Evolutionary conservation across 2,113 vertebrate species (phyloP).

Genomic region (Austrofundulus limnaeus): DNA sequence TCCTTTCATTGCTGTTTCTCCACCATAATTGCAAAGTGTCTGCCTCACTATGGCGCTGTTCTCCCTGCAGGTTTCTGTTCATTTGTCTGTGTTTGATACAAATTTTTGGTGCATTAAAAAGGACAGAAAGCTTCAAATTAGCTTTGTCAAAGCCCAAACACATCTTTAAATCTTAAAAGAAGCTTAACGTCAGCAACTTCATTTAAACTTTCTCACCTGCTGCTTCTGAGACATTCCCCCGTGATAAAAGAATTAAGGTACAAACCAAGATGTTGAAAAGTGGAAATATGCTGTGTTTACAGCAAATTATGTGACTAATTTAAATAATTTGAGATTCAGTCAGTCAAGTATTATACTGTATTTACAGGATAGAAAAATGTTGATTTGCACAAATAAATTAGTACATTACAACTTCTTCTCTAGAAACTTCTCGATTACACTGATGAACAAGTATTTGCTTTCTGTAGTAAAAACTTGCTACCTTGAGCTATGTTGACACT

Average conservation of each 20-base stretch:
- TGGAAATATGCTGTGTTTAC: conserved; percentile 49
- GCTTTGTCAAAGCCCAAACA: conserved; percentile 41
- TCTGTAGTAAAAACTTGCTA: conserved; percentile 17
- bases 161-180: conserved; percentile 22
- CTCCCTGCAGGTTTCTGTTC: conserved; percentile 45
- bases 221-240: neutral
- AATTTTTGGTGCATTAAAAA: conserved; percentile 32
- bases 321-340: no score
- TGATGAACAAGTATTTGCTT: neutral
- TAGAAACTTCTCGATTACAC: conserved; percentile 5
- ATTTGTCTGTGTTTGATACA: conserved; percentile 58
- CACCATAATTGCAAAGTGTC: conserved; percentile 59
- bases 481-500: conserved; percentile 19
- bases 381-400: conserved; percentile 2
- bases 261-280: conserved; percentile 43
- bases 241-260: conserved; percentile 17
- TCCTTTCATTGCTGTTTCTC: conserved; percentile 68
- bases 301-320: conserved; percentile 11
- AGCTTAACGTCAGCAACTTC: neutral
- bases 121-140: conserved; percentile 40
- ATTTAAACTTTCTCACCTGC: conserved; percentile 1
- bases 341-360: no score
- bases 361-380: neutral
- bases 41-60: conserved; percentile 51
- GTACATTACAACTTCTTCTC: neutral